Conservation (phyloP, 2,888 invertebrate species). For the Dasysyrphus albostriatus region DNA sequence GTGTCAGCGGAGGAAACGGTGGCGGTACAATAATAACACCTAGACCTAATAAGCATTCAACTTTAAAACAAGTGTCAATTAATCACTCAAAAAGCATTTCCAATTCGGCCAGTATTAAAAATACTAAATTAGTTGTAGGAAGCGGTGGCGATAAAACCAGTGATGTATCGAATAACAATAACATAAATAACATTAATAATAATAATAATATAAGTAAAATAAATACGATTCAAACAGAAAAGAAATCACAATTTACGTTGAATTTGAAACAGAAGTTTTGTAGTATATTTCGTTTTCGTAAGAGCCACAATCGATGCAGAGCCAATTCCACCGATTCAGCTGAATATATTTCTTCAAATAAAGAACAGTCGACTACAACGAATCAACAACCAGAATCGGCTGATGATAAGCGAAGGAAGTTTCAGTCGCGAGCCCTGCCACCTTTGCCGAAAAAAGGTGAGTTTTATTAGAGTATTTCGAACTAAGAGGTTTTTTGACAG, state of each 20-base stretch:
- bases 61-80: slow-evolving; percentile 69
- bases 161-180: slow-evolving; percentile 77
- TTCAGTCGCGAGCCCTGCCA: slow-evolving; percentile 88
- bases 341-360: slow-evolving; percentile 76
- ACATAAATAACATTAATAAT: slow-evolving; percentile 77
- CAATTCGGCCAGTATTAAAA: slow-evolving; percentile 72
- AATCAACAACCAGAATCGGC: slow-evolving; percentile 72
- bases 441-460: slow-evolving; percentile 86
- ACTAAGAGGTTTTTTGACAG: too few relatives aligned
- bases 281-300: slow-evolving; percentile 91
- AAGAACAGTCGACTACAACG: slow-evolving; percentile 74
- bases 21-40: slow-evolving; percentile 65
- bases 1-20: background rate
- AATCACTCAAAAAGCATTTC: slow-evolving; percentile 70
- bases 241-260: slow-evolving; percentile 89
- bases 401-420: slow-evolving; percentile 84
- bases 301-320: slow-evolving; percentile 82
- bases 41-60: slow-evolving; percentile 65
- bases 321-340: slow-evolving; percentile 77
- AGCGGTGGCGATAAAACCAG: slow-evolving; percentile 69
- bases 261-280: slow-evolving; percentile 93
- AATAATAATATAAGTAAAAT: slow-evolving; percentile 77
- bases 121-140: slow-evolving; percentile 72
- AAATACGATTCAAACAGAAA: slow-evolving; percentile 83
- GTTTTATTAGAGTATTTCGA: slow-evolving; percentile 23